Conservation (phyloP, 2,113 vertebrate genomes). For the Zosterops hypoxanthus region DNA sequence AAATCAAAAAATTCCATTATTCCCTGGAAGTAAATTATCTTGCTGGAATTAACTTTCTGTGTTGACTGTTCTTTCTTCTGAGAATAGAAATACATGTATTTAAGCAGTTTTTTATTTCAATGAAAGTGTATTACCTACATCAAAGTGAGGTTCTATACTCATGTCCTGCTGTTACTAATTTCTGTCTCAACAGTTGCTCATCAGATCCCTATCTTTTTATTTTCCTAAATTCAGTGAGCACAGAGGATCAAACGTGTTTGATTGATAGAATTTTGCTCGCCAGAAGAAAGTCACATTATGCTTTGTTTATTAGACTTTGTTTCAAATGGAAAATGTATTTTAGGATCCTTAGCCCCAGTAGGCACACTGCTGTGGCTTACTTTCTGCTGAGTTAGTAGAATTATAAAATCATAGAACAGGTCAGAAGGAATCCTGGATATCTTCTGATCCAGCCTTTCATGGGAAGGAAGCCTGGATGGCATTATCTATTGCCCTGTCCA, state of each 20-base stretch:
- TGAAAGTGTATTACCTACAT: conserved; percentile 14
- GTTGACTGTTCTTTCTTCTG: conserved; percentile 19
- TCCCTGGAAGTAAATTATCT: neutral
- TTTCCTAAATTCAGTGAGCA: neutral
- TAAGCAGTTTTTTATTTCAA: conserved; percentile 22
- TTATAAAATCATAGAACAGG: neutral
- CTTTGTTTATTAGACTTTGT: neutral
- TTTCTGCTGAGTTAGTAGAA: neutral
- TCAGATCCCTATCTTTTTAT: conserved; percentile 6
- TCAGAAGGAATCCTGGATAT: neutral
- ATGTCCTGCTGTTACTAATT: conserved; percentile 35
- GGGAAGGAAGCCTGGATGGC: neutral
- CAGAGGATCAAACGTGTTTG: neutral
- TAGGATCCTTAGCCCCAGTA: neutral
- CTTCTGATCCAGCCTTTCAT: neutral
- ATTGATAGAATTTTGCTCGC: neutral
- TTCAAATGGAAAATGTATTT: neutral
- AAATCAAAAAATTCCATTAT: conserved; percentile 30
- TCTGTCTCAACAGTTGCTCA: conserved; percentile 8
- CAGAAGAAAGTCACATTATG: neutral
- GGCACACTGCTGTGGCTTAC: neutral
- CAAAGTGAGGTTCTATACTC: neutral
- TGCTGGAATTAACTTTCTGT: conserved; percentile 37
- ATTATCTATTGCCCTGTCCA: neutral
- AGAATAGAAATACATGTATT: conserved; percentile 5